Conservation (phyloP, 1,140 invertebrate species). For the Drosophila lini region DNA sequence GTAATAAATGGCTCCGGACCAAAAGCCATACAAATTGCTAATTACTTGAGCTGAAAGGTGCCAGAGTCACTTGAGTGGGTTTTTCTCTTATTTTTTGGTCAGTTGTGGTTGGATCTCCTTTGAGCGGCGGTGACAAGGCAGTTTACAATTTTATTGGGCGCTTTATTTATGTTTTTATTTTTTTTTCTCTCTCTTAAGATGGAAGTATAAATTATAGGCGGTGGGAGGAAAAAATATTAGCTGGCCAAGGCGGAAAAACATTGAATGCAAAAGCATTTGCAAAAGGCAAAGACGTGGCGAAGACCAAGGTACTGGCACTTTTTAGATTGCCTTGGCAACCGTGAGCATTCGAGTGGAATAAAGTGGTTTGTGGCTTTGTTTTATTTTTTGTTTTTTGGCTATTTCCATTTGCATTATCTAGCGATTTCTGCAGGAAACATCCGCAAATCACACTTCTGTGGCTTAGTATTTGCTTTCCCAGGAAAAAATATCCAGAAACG, state of each 20-base stretch:
- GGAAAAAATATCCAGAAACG: background rate
- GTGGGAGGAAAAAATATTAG: slow-evolving; percentile 26
- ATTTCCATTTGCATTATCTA: slow-evolving; percentile 35
- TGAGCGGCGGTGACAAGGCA: slow-evolving; percentile 54
- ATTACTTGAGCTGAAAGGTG: slow-evolving; percentile 62
- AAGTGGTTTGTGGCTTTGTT: slow-evolving; percentile 27
- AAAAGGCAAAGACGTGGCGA: background rate
- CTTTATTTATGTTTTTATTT: slow-evolving; percentile 51
- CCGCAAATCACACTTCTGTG: slow-evolving; percentile 13
- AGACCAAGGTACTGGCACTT: slow-evolving; percentile 12
- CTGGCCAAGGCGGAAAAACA: slow-evolving; percentile 12
- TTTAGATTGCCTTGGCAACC: slow-evolving; percentile 37
- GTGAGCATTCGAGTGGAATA: slow-evolving; percentile 49
- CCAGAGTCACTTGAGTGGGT: slow-evolving; percentile 31
- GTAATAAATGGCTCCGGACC: slow-evolving; percentile 57
- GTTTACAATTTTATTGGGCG: slow-evolving; percentile 58
- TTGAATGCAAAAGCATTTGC: slow-evolving; percentile 9
- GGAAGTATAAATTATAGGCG: slow-evolving; percentile 20
- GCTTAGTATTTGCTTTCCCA: slow-evolving; percentile 10
- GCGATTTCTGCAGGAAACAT: slow-evolving; percentile 18
- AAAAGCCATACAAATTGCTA: slow-evolving; percentile 75
- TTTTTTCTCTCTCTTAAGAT: slow-evolving; percentile 5
- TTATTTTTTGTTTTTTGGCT: background rate
- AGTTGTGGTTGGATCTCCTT: slow-evolving; percentile 11
- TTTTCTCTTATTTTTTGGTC: slow-evolving; percentile 8